Evolutionary conservation across 2,113 vertebrate genomes (phyloP).

Genomic region (Tetraodon nigroviridis): DNA sequence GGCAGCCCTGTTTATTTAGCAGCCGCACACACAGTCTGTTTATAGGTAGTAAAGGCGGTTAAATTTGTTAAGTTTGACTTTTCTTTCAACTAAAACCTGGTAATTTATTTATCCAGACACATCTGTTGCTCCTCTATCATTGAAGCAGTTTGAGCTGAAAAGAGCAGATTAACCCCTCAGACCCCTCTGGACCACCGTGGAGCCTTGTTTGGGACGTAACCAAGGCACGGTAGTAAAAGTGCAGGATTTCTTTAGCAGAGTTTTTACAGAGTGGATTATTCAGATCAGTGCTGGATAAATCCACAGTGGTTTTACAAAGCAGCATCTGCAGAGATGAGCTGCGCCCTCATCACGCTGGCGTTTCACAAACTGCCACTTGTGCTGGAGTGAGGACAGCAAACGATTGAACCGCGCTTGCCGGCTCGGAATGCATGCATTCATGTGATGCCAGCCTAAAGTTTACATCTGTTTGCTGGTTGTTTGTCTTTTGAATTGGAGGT

Average conservation of each 20-base stretch:
- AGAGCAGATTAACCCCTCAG: neutral
- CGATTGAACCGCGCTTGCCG: neutral
- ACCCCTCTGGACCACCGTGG: neutral
- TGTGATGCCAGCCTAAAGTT: neutral
- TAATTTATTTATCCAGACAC: slow-evolving; percentile 1
- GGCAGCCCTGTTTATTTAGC: neutral
- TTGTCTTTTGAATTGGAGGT: neutral
- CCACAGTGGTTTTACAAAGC: no score
- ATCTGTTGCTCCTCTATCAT: neutral
- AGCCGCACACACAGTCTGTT: slow-evolving; percentile 13
- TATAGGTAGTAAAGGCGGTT: neutral
- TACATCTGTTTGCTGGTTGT: neutral
- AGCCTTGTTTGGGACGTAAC: neutral
- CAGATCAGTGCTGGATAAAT: neutral
- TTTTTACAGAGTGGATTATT: neutral
- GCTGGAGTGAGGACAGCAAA: slow-evolving; percentile 1
- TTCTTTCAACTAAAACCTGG: neutral
- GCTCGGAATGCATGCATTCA: neutral
- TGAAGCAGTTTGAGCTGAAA: neutral
- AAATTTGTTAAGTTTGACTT: neutral
- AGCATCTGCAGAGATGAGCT: neutral
- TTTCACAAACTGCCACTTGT: neutral
- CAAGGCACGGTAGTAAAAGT: neutral
- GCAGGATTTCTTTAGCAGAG: neutral
- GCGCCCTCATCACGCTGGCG: neutral